Percentiles rank a stretch among this genome's conserved stretches.
These are phyloP conservation scores for Oryzias javanicus DNA, from an alignment of 2,113 vertebrate species.

Conservation along the genomic window DNA sequence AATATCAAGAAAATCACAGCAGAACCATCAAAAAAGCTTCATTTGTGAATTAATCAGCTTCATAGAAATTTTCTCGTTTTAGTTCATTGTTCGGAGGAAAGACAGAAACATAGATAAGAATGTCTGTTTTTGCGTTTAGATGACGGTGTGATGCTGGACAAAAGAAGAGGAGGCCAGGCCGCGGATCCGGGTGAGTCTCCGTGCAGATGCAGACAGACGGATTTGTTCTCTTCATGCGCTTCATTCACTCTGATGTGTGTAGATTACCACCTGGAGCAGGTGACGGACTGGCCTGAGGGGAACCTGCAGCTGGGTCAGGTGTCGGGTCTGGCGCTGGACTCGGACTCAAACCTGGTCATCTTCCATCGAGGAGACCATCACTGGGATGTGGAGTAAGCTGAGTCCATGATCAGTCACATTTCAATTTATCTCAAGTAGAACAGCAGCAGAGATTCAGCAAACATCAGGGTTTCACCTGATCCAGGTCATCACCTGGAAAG, in stretches of 20 bases:
- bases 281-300: conserved; percentile 82
- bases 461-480: too few relatives aligned
- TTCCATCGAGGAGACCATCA: conserved; percentile 93
- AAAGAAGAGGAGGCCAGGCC: conserved; percentile 74
- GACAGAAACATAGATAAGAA: neutral
- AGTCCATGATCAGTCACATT: neutral
- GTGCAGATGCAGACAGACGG: too few relatives aligned
- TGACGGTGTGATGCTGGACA: conserved; percentile 59
- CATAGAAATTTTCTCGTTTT: too few relatives aligned
- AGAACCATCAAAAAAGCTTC: too few relatives aligned
- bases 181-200: conserved; percentile 83
- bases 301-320: conserved; percentile 89
- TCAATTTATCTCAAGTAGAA: neutral
- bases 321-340: conserved; percentile 89
- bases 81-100: too few relatives aligned
- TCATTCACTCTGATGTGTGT: conserved; percentile 1
- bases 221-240: neutral
- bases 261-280: conserved; percentile 88
- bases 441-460: too few relatives aligned
- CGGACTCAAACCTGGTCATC: conserved; percentile 86
- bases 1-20: too few relatives aligned
- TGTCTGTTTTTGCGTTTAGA: conserved; percentile 64
- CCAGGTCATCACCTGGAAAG: too few relatives aligned
- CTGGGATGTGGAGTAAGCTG: conserved; percentile 90
- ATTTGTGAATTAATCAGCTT: too few relatives aligned